Conservation (phyloP, 2,113 vertebrate genomes). For the Salminus brasiliensis region DNA sequence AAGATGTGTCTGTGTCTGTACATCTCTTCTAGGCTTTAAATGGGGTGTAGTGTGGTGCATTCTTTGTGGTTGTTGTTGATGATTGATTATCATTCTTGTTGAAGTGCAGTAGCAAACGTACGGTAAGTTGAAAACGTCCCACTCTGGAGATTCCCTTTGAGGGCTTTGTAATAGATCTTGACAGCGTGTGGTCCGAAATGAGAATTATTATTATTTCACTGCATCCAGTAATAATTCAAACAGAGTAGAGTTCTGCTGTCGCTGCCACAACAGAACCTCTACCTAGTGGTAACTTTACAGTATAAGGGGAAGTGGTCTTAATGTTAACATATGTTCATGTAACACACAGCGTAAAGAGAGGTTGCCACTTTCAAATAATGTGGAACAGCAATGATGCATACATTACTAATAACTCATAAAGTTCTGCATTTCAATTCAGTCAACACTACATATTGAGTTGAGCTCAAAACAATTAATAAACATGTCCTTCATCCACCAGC, state of each 20-base stretch:
- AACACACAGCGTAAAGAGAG: too few relatives aligned
- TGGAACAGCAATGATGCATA: too few relatives aligned
- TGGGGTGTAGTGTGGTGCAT: neutral
- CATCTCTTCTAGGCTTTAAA: neutral
- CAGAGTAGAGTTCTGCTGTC: neutral
- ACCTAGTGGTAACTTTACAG: neutral
- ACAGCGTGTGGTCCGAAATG: neutral
- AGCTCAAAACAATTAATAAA: too few relatives aligned
- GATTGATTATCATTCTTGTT: neutral
- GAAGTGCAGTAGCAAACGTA: neutral
- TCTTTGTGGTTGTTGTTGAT: neutral
- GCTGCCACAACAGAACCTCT: neutral
- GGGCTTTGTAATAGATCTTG: neutral
- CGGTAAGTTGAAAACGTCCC: neutral
- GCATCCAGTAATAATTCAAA: neutral
- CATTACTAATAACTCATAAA: too few relatives aligned
- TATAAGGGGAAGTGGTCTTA: neutral
- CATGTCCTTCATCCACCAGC: too few relatives aligned
- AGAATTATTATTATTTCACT: neutral
- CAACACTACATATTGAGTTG: too few relatives aligned
- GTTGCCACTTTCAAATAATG: too few relatives aligned
- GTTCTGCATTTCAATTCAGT: too few relatives aligned
- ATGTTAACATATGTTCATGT: too few relatives aligned
- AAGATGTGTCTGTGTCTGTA: neutral
- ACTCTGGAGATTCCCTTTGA: neutral